Evolutionary conservation across 2,113 vertebrate genomes (phyloP).

Genomic region (Aptenodytes forsteri): DNA sequence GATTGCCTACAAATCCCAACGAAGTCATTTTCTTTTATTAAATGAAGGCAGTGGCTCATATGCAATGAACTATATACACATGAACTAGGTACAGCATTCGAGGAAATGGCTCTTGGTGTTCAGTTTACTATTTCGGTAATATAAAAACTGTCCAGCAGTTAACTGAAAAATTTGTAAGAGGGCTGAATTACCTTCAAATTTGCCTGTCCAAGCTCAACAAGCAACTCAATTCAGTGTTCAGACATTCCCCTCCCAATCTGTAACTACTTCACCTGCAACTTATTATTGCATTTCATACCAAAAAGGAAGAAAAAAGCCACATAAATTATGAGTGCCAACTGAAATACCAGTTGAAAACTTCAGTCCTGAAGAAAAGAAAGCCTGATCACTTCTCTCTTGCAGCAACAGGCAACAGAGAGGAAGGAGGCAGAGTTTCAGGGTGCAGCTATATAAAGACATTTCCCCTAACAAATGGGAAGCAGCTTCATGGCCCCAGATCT

Average conservation of each 20-base stretch:
- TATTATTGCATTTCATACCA: not conserved
- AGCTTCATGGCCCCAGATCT: rapidly evolving
- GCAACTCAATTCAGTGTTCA: not conserved
- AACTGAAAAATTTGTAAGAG: not conserved
- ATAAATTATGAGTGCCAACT: not conserved
- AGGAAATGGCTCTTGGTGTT: not conserved
- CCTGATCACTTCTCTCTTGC: not conserved
- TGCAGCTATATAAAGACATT: not conserved
- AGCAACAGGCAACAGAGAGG: not conserved
- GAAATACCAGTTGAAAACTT: not conserved
- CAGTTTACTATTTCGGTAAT: not conserved
- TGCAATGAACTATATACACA: not conserved
- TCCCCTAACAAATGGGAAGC: not conserved
- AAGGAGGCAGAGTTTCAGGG: not conserved
- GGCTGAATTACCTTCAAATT: not conserved
- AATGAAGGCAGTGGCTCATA: not conserved
- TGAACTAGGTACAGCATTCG: not conserved
- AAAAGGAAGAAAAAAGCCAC: not conserved
- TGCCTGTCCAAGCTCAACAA: not conserved
- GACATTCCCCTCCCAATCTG: not conserved
- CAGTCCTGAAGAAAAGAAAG: not conserved
- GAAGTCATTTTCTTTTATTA: not conserved
- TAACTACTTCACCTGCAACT: not conserved
- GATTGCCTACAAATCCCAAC: not conserved
- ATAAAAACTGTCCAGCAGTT: not conserved